phyloP scores from a whole-genome alignment of 2,797 vertebrate species.

The Heliangelus exortis region DNA sequence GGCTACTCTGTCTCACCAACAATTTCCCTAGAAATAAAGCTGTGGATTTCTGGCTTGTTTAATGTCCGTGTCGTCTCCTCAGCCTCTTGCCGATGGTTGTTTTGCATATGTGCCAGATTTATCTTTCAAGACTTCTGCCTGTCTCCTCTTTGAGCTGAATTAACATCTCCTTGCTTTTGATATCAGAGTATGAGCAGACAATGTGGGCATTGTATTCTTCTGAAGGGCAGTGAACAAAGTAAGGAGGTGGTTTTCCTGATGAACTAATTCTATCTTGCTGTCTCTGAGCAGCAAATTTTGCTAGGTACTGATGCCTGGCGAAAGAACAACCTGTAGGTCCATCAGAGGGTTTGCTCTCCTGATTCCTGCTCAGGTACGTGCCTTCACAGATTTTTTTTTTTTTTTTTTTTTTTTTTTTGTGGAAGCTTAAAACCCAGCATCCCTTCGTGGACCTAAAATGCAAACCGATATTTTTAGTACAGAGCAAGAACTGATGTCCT shows the following conservation, averaged over 20 bases:
- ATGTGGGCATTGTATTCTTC: not conserved
- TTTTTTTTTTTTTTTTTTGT: not conserved
- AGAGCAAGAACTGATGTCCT: slow-evolving; percentile 60
- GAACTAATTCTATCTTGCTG: not conserved
- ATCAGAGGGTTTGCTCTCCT: not conserved
- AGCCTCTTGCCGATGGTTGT: not conserved
- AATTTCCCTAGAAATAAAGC: not conserved
- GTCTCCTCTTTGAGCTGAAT: not conserved
- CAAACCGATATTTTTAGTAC: slow-evolving; percentile 42
- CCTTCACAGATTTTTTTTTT: not conserved
- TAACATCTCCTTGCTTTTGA: not conserved
- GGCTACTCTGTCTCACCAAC: not conserved
- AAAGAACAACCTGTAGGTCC: not conserved
- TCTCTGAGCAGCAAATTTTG: not conserved
- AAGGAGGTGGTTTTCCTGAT: not conserved
- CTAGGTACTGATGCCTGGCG: not conserved
- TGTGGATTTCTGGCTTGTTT: not conserved
- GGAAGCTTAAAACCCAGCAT: slow-evolving; percentile 22
- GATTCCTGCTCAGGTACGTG: not conserved
- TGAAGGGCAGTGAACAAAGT: not conserved
- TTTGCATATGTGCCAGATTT: not conserved
- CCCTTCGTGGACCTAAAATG: not conserved
- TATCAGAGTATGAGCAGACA: not conserved
- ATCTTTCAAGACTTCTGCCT: not conserved
- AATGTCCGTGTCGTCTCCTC: not conserved